phyloP scores from a whole-genome alignment of 2,113 vertebrate species.

The Sterna hirundo region DNA sequence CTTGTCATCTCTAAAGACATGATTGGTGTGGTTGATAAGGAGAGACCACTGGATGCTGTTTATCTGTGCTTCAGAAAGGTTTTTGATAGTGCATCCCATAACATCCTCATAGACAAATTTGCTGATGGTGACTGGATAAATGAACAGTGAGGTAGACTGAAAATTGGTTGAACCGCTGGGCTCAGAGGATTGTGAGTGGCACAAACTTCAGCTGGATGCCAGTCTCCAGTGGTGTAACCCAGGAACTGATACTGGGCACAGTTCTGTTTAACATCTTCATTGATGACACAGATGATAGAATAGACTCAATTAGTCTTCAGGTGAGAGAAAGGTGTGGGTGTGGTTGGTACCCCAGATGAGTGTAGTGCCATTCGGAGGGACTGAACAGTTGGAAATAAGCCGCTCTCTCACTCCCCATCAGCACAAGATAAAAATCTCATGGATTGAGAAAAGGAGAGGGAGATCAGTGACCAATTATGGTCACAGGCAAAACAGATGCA shows the following conservation, averaged over 20 bases:
- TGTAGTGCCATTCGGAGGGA: background rate
- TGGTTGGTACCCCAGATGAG: background rate
- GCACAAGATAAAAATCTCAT: background rate
- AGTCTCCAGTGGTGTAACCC: background rate
- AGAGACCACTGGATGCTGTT: background rate
- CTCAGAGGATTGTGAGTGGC: background rate
- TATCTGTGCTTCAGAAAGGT: background rate
- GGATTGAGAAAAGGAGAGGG: background rate
- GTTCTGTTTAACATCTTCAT: background rate
- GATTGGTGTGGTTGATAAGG: background rate
- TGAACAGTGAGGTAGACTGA: background rate
- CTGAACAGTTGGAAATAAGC: background rate
- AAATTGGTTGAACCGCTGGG: background rate
- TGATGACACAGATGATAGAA: background rate
- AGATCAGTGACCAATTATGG: background rate
- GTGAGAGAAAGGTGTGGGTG: background rate
- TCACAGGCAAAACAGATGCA: background rate
- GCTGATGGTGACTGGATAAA: background rate
- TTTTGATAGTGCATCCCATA: background rate
- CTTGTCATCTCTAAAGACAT: background rate
- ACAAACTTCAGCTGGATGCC: background rate
- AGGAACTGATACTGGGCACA: background rate
- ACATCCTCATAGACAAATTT: background rate
- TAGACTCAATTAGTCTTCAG: background rate
- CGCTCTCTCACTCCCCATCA: background rate